Evolutionary conservation across 2,888 invertebrate genomes (phyloP).

Genomic region (Drosophila anomelani): DNA sequence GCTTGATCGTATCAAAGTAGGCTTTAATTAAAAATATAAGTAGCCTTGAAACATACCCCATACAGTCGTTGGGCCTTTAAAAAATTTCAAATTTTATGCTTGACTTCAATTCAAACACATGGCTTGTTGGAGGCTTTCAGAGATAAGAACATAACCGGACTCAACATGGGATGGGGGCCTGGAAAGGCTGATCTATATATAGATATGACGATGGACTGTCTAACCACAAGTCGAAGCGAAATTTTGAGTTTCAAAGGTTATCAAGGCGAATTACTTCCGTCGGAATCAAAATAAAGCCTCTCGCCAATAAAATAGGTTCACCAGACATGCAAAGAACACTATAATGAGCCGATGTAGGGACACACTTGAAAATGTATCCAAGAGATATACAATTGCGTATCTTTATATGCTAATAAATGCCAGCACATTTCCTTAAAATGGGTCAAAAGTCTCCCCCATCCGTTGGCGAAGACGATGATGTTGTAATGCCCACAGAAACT

Average conservation of each 20-base stretch:
- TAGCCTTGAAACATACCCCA: slow-evolving; percentile 71
- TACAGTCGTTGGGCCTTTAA: slow-evolving; percentile 48
- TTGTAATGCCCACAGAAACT: slow-evolving; percentile 63
- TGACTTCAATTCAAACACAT: slow-evolving; percentile 44
- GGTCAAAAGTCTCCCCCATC: slow-evolving; percentile 84
- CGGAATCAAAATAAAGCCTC: slow-evolving; percentile 15
- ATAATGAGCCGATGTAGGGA: slow-evolving; percentile 51
- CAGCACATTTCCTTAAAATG: slow-evolving; percentile 83
- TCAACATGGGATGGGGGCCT: slow-evolving; percentile 41
- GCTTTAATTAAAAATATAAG: slow-evolving; percentile 73
- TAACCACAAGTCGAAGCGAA: slow-evolving; percentile 29
- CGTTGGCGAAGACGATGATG: slow-evolving; percentile 65
- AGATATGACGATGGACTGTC: slow-evolving; percentile 66
- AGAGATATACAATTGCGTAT: slow-evolving; percentile 72
- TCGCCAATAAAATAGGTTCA: slow-evolving; percentile 7
- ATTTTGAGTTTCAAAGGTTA: slow-evolving; percentile 41
- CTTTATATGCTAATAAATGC: slow-evolving; percentile 75
- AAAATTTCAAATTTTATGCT: slow-evolving; percentile 44
- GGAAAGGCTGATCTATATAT: slow-evolving; percentile 57
- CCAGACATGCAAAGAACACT: slow-evolving; percentile 30
- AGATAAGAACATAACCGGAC: slow-evolving; percentile 52
- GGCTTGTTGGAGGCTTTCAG: slow-evolving; percentile 39
- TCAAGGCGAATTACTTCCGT: slow-evolving; percentile 45
- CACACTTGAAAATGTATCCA: slow-evolving; percentile 68
- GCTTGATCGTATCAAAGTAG: slow-evolving; percentile 71